Evolutionary conservation across 2,888 invertebrate genomes (phyloP).

Genomic region (Drosophila buzzatii): DNA sequence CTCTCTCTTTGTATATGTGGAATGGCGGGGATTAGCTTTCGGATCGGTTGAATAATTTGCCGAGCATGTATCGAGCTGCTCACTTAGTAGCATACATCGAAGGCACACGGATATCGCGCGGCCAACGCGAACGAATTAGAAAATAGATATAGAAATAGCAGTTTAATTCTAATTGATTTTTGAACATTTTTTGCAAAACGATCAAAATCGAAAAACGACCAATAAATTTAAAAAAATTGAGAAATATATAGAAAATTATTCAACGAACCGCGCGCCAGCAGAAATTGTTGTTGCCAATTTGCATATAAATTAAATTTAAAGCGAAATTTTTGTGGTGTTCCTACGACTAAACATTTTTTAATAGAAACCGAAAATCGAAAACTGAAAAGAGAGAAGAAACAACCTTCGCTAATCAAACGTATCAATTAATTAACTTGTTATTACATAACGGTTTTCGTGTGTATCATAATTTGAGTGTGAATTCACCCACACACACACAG

Average conservation of each 20-base stretch:
- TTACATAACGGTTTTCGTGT: constrained; percentile 49
- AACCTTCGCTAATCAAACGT: constrained; percentile 42
- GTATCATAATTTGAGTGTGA: constrained; percentile 36
- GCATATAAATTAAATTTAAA: constrained; percentile 22
- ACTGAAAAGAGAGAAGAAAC: background rate
- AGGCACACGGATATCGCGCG: constrained; percentile 78
- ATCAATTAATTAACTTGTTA: constrained; percentile 54
- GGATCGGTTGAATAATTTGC: constrained; percentile 52
- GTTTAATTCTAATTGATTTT: constrained; percentile 50
- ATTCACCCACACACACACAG: constrained; percentile 1
- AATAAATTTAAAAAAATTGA: background rate
- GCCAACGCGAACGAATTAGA: constrained; percentile 76
- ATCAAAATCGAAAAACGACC: constrained; percentile 43
- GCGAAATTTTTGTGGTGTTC: constrained; percentile 56
- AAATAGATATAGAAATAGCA: constrained; percentile 68
- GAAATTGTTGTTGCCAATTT: constrained; percentile 41
- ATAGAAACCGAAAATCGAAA: background rate
- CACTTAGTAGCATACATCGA: constrained; percentile 81
- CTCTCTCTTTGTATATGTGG: background rate
- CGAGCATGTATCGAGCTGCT: constrained; percentile 54
- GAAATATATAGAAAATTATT: constrained; percentile 16
- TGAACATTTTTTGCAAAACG: constrained; percentile 20
- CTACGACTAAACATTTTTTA: constrained; percentile 30
- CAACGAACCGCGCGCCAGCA: constrained; percentile 67
- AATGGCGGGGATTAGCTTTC: constrained; percentile 45